Percentiles rank a stretch among this genome's conserved stretches.
These are phyloP conservation scores for Dromaius novaehollandiae DNA, from an alignment of 2,113 vertebrate genomes.

Conservation along the genomic window DNA sequence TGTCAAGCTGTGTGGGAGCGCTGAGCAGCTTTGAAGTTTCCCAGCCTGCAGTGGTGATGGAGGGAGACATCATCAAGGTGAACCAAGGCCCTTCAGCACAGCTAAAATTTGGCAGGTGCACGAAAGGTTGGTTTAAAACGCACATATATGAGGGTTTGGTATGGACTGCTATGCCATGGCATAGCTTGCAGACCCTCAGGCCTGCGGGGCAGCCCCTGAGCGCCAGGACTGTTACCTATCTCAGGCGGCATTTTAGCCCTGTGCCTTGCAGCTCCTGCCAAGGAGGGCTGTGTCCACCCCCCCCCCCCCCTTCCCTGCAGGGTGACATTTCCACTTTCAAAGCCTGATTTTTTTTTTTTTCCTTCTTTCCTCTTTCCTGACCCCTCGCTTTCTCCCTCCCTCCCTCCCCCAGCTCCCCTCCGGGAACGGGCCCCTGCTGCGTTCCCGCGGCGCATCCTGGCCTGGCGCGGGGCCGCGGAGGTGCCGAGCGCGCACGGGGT, in stretches of 20 bases:
- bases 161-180: neutral
- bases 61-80: rapidly evolving
- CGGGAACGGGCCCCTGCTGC: neutral
- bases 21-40: neutral
- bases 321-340: constrained; percentile 7
- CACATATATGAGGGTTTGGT: neutral
- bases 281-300: neutral
- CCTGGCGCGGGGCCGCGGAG: constrained; percentile 10
- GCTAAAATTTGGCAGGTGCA: neutral
- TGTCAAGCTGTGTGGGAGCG: rapidly evolving
- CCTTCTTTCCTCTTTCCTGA: no score
- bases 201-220: no score
- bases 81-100: neutral
- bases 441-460: neutral
- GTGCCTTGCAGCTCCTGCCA: neutral
- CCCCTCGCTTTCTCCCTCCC: neutral
- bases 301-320: neutral
- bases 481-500: neutral
- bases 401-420: no score
- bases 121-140: neutral
- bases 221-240: neutral
- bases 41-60: rapidly evolving
- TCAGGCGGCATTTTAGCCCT: neutral
- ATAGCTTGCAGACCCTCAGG: no score
- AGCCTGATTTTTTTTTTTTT: neutral